phyloP scores from a whole-genome alignment of 1,140 invertebrate species.

The Macrocentrus cingulum region DNA sequence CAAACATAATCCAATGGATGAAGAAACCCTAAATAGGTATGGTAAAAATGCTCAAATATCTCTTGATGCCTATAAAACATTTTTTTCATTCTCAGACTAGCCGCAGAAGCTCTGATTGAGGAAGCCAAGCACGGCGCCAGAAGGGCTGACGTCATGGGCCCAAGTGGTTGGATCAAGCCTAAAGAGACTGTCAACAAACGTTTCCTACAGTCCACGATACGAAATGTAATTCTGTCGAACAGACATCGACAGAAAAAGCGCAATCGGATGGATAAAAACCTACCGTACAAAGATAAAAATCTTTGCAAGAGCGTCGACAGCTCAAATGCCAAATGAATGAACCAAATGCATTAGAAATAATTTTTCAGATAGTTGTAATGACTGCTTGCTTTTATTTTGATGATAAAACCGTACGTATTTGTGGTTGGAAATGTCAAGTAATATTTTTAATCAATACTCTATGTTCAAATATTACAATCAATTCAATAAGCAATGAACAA shows the following conservation, averaged over 20 bases:
- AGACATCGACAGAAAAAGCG: conserved; percentile 36
- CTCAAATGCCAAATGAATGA: not conserved
- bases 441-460: too few species aligned
- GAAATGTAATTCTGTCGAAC: conserved; percentile 50
- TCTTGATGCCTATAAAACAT: not conserved
- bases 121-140: conserved; percentile 64
- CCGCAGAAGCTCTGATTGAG: conserved; percentile 64
- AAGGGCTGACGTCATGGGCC: conserved; percentile 64
- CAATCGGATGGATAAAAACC: conserved; percentile 22
- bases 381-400: not conserved
- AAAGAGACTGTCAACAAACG: conserved; percentile 64
- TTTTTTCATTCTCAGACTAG: conserved; percentile 52
- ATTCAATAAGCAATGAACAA: too few species aligned
- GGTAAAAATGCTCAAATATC: conserved; percentile 4
- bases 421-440: too few species aligned
- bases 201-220: conserved; percentile 58
- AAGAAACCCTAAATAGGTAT: conserved; percentile 42
- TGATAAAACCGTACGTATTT: too few species aligned
- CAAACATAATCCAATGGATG: conserved; percentile 32
- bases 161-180: conserved; percentile 65
- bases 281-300: not conserved
- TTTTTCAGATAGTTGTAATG: not conserved
- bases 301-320: not conserved
- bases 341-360: not conserved
- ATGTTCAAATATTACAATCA: too few species aligned